Conservation (phyloP, 2,797 vertebrate species). For the Rousettus madagascariensis region DNA sequence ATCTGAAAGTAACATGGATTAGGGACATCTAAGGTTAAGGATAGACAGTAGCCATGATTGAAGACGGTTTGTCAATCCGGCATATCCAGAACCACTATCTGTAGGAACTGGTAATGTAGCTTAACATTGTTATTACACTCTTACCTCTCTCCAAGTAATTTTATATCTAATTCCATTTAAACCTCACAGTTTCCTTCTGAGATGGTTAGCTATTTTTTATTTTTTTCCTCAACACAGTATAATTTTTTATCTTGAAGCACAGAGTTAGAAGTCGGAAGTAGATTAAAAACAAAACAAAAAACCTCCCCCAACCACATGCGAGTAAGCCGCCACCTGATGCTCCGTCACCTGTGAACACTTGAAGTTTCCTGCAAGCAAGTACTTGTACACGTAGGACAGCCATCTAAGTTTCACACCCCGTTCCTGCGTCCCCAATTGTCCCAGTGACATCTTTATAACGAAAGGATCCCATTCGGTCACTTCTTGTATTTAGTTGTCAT, state of each 20-base stretch:
- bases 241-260: background rate
- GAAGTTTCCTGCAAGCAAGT: background rate
- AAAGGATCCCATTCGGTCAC: background rate
- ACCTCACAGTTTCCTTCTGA: background rate
- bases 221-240: background rate
- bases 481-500: background rate
- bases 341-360: background rate
- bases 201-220: constrained; percentile 1
- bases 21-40: background rate
- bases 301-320: background rate
- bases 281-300: background rate
- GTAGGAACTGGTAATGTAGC: background rate
- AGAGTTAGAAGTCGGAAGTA: background rate
- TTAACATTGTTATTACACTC: background rate
- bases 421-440: background rate
- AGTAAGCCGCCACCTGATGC: background rate
- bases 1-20: background rate
- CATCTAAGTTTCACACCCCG: background rate
- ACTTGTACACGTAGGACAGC: background rate
- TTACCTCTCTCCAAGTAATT: constrained; percentile 5
- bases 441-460: background rate
- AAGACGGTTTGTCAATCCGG: background rate
- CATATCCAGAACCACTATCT: background rate
- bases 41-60: background rate
- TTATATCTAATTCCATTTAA: constrained; percentile 44